Percentiles rank a stretch among this genome's conserved stretches.
These are phyloP conservation scores for Sarcophaga carnaria DNA, from an alignment of 2,888 invertebrate genomes.

Conservation along the genomic window DNA sequence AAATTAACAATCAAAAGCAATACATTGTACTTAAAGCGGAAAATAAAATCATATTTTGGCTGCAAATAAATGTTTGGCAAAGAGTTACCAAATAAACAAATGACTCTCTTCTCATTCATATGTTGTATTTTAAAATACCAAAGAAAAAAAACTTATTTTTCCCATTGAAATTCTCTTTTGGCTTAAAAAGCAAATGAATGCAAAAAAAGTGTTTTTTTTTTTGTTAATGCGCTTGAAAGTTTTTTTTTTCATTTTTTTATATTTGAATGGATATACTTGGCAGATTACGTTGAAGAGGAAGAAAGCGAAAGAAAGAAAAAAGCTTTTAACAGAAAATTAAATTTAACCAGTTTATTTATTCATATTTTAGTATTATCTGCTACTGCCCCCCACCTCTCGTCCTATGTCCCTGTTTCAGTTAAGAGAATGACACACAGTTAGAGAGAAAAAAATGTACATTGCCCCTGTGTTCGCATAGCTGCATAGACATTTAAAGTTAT, in stretches of 20 bases:
- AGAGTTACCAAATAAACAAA: background rate
- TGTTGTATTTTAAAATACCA: background rate
- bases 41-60: background rate
- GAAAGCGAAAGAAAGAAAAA: slow-evolving; percentile 11
- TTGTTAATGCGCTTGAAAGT: no score
- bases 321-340: slow-evolving; percentile 54
- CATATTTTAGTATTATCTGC: slow-evolving; percentile 55
- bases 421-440: background rate
- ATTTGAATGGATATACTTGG: background rate
- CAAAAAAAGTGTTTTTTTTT: background rate
- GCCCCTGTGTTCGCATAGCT: background rate
- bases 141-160: background rate
- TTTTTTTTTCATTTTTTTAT: background rate
- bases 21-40: background rate
- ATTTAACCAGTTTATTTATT: slow-evolving; percentile 56
- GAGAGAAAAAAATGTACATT: background rate
- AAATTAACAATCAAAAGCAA: background rate
- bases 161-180: no score
- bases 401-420: background rate
- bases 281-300: background rate
- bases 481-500: slow-evolving; percentile 61
- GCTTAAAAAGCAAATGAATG: no score
- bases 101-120: background rate
- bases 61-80: slow-evolving; percentile 42
- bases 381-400: background rate